Evolutionary conservation across 2,888 invertebrate genomes (phyloP), one percentile per base, ranked within the genome.

Genomic region (Catocala sponsa): DNA sequence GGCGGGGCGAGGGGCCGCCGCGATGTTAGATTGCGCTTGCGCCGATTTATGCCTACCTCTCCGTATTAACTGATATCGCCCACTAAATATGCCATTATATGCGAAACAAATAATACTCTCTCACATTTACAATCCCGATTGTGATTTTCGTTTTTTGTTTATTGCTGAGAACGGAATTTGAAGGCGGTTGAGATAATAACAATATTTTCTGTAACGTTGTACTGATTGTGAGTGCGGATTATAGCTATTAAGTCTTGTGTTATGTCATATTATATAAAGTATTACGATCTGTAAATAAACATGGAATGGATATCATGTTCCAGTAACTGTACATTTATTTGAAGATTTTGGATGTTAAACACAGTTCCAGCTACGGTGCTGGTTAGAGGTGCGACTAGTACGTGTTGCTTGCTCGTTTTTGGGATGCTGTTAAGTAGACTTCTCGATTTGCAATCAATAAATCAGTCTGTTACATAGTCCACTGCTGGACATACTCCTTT

Each of bases 81-180:
- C 91, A 91, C 92, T 93, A 94, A 94, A 93, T 93, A 92, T 94
- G 92, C 91, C 91, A 93, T 94, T 91, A 90, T 91, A 92, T 91
- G 88, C 91, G 93, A 90, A 91, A 89, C 91, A 92, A 92, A 93
- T 92, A 91, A 90, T 88, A 81, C 84, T 81, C 86, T 86, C 82
- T 83, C 83, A 83, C 83, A 82, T 77, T 76, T 77, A 70, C 67
- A 71, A 75, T 73, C 73, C 82, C 76, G 83, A 84, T 83, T 80
- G 78, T 78, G 80, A 79, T 78, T 72, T 76, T 65, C 59, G 54
- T 44, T 83, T 82, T 73, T 87, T 90, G 87, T 92, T 91, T 91
- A 91, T 90, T 84, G 83, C 82, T 86, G 86, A 83, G 90, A 88
- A 86, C 75, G 87, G 86, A 85, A 87, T 88, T 88, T 84, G 80